Evolutionary conservation across 1,140 invertebrate species (phyloP), one percentile per base, ranked within the genome.

Genomic region (Solenopsis invicta): DNA sequence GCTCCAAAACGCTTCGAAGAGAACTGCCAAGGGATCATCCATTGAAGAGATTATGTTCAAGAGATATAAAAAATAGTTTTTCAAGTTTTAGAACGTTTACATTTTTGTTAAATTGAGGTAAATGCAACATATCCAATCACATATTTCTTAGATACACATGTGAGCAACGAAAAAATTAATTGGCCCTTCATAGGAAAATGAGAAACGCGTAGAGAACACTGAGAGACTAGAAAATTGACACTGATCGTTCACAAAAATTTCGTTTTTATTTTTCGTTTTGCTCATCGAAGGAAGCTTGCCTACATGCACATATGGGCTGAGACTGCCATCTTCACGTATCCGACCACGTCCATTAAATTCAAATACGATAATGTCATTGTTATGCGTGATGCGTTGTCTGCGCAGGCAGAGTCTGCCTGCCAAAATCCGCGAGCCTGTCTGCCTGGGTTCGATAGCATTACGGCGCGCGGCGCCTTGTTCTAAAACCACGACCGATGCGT

Each of bases 311-410:
- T 77, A 71, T 87, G 69, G 71, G 50, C 45, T 56, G 76, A 62
- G 52, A 24, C 50, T 37, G 34, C 62, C 62, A 13, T 66, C 77
- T 87, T 81, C 82, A 45, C 13, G 34, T 67, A 52, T 84, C 64
- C 76, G 82, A 77, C 85, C 82, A 89, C 90, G 90, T 91, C 13
- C 88, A 86, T 87, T 88, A 91, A 93, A 93, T 93, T 93, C 88
- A 92, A 93, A 93, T 93, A 84, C 90, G 80, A 69, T 16, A 13
- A 78, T 48, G 66, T 76, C 66, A 93, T 93, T 93, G 92, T 92
- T 93, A 93, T 93, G 90, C 93, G 86, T 50, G 75, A 52, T 72
- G 85, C 87, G 90, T 85, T 61, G 16, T 56, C 85, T 71, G 86
- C 85, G n/a, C n/a, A n/a, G n/a, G 81, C 91, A 88, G 87, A 91